Evolutionary conservation across 2,888 invertebrate genomes (phyloP), one percentile per base, ranked within the genome.

Genomic region (Papilio demoleus): DNA sequence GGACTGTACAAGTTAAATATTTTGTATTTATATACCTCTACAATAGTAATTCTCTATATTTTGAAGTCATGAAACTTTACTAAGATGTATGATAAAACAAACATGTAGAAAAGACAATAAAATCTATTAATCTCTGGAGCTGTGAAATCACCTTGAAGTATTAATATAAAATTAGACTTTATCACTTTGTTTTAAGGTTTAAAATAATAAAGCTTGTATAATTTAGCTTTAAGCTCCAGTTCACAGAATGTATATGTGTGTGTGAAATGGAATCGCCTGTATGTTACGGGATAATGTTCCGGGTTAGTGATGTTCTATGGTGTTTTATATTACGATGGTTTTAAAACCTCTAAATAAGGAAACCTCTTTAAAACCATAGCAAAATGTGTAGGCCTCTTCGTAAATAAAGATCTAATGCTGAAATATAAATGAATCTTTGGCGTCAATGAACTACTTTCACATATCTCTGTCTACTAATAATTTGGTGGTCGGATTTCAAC

Each of bases 281-380:
- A 62, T 65, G 65, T 72, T 74, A 75, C 73, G 74, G 74, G 73
- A 77, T 76, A 76, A 73, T 74, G 77, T 79, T 77, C 72, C 70
- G 66, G 67, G 61, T 47, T 74, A 76, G 75, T 71, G 75, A 70
- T 71, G 76, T 50, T 50, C 31, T 9, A 58, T 9, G 14, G 31
- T 8, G 47, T 22, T 47, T 11, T 22, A 17, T 42, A n/a, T 17
- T 22, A 42, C 42, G 42, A 42, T 42, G 38, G 0, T 45, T 19
- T 45, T 45, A 9, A 45, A 12, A 0, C 6, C n/a, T n/a, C n/a
- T n/a, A n/a, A n/a, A n/a, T n/a, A n/a, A n/a, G n/a, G n/a, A n/a
- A n/a, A n/a, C n/a, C n/a, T n/a, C n/a, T n/a, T n/a, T n/a, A n/a
- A n/a, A n/a, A n/a, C n/a, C n/a, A n/a, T n/a, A n/a, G n/a, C n/a